phyloP scores from a whole-genome alignment of 2,113 vertebrate genomes.

The Sphyrna mokarran region DNA sequence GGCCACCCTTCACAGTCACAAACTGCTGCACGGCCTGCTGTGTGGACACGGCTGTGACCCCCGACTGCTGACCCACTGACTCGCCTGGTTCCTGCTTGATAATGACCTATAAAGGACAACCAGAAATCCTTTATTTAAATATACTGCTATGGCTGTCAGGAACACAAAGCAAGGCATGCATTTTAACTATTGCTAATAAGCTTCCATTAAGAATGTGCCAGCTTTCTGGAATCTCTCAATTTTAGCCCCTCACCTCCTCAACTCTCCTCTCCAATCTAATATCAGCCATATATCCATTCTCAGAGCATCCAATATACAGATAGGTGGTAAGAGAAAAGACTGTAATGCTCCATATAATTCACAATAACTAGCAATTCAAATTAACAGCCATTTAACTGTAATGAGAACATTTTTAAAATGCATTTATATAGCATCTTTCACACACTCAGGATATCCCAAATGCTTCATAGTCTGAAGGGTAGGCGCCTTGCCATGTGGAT shows the following conservation, averaged over 20 bases:
- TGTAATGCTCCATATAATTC: not conserved
- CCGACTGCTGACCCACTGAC: constrained; percentile 57
- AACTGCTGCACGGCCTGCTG: constrained; percentile 83
- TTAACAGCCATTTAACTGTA: no score
- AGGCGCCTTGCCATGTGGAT: not conserved
- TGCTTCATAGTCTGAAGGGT: not conserved
- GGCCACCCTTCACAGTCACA: constrained; percentile 88
- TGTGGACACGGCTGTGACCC: constrained; percentile 59
- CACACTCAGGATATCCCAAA: not conserved
- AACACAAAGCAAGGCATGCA: not conserved
- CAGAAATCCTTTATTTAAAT: not conserved
- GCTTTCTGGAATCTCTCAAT: not conserved
- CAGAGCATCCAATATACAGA: not conserved
- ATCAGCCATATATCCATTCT: not conserved
- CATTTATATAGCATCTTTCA: not conserved
- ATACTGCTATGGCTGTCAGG: no score
- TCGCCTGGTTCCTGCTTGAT: constrained; percentile 97
- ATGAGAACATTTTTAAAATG: not conserved
- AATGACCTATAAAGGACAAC: constrained; percentile 68
- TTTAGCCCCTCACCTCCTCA: not conserved
- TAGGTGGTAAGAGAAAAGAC: not conserved
- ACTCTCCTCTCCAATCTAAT: not conserved
- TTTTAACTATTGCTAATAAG: not conserved
- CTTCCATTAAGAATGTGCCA: not conserved
- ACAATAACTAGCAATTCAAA: not conserved